Percentiles rank a stretch among this genome's conserved stretches.
These are phyloP conservation scores for Cheilosia soror DNA, from an alignment of 2,888 invertebrate genomes.

Conservation along the genomic window DNA sequence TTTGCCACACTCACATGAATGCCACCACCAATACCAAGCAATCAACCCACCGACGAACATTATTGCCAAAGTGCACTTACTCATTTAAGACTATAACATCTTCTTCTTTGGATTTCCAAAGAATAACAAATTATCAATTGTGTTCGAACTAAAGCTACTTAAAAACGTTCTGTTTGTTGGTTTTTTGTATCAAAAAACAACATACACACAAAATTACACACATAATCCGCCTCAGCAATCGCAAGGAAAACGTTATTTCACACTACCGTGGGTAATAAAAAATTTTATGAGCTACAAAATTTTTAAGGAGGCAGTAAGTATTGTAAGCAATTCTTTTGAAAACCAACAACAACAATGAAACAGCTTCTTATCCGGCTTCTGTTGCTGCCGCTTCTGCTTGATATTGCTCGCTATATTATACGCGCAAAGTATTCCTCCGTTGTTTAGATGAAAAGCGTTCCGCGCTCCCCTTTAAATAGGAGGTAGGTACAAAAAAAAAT, in stretches of 20 bases:
- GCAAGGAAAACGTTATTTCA: slow-evolving; percentile 80
- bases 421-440: slow-evolving; percentile 19
- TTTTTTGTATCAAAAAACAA: slow-evolving; percentile 71
- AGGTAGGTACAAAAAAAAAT: background rate
- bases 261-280: slow-evolving; percentile 83
- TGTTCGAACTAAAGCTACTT: slow-evolving; percentile 68
- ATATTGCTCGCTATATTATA: background rate
- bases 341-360: slow-evolving; percentile 59
- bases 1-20: slow-evolving; percentile 16
- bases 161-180: slow-evolving; percentile 72
- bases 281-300: slow-evolving; percentile 82
- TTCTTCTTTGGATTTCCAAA: slow-evolving; percentile 62
- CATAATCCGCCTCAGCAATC: slow-evolving; percentile 55
- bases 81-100: slow-evolving; percentile 47
- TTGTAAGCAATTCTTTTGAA: slow-evolving; percentile 70
- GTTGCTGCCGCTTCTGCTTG: slow-evolving; percentile 14
- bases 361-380: slow-evolving; percentile 52
- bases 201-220: slow-evolving; percentile 63
- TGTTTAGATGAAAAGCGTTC: slow-evolving; percentile 55
- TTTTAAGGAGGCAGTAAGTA: slow-evolving; percentile 76
- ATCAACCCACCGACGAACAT: background rate
- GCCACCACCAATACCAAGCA: background rate
- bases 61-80: slow-evolving; percentile 60
- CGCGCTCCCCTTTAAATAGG: background rate
- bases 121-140: slow-evolving; percentile 75